Base-by-base conservation (phyloP, 2,797 vertebrate genomes). In the Muraenolepis orangiensis region DNA sequence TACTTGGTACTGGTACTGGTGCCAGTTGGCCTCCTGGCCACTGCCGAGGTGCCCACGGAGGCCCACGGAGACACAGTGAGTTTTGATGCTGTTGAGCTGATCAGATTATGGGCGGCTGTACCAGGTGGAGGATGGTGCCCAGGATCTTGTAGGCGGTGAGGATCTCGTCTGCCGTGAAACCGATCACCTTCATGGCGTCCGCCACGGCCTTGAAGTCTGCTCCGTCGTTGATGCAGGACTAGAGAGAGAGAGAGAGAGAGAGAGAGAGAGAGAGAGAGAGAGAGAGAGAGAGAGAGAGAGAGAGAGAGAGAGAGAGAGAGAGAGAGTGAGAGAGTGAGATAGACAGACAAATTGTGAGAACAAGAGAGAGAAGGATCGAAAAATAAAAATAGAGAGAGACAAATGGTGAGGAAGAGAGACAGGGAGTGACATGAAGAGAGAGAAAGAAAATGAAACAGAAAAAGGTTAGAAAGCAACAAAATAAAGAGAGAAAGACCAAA, bases 151-250 rank as follows among this genome's bases (percentile, higher is more conserved):
- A 98, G 67, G 94, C 96, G 0, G 97, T 99, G 91, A 98, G 97
- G 85, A 98, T 88, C 93, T 99, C 98, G 20, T 99, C 98, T 3
- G 90, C 90, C 30, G 95, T 97, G 92, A 99, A 99, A 57, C 98
- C 98, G 57, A 98, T 97, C 80, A 99, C 95, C 85, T 96, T 99
- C 98, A 99, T 99, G 84, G 98, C 98, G 28, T 99, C 98, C 0
- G 95, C 93, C 0, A 99, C 98, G 0, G 96, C 95, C 92, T 95
- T 98, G 92, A 98, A 98, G 74, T 99, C 97, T 0, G 95, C 95
- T 10, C 90, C 88, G 0, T 99, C 98, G 0, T 94, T 98, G 87
- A 98, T 97, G 81, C 91, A 93, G 1, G 96, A 97, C 97, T 99
- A 84, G 30, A 79, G 74, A 57, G 18, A 40, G 12, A 40, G 1